These are phyloP conservation scores for Apolygus lucorum DNA, from an alignment of 1,140 invertebrate species.

Conservation along the genomic window DNA sequence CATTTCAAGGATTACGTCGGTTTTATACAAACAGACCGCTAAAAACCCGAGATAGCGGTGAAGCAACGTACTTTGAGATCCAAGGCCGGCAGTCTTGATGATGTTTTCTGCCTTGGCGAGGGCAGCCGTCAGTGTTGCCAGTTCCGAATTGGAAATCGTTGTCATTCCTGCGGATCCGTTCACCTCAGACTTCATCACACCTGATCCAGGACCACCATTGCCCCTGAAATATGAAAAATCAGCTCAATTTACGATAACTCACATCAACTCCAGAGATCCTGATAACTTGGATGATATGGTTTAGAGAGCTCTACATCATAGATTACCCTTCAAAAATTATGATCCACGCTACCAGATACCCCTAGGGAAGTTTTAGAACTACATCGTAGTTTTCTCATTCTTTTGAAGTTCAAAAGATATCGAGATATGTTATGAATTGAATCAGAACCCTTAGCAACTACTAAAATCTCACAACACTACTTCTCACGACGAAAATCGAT, in stretches of 20 bases:
- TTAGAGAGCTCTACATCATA: too few species aligned
- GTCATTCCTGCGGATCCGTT: constrained; percentile 13
- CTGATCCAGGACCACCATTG: neutral
- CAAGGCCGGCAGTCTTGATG: constrained; percentile 54
- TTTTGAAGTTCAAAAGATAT: too few species aligned
- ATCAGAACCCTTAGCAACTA: too few species aligned
- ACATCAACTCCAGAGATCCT: too few species aligned
- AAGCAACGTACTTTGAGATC: constrained; percentile 42
- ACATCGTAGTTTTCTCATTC: too few species aligned
- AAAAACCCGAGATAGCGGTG: neutral
- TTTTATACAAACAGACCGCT: neutral
- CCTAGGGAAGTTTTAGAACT: too few species aligned
- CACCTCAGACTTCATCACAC: neutral
- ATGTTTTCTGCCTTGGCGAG: constrained; percentile 59
- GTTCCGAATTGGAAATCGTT: constrained; percentile 33
- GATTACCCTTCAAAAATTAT: too few species aligned
- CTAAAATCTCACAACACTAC: too few species aligned
- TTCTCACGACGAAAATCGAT: too few species aligned
- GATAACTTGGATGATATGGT: too few species aligned
- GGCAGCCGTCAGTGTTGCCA: constrained; percentile 55
- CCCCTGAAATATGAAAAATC: neutral
- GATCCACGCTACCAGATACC: too few species aligned
- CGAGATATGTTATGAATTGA: too few species aligned
- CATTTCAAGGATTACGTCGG: neutral
- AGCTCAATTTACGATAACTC: neutral